phyloP scores from a whole-genome alignment of 2,888 invertebrate genomes.

The Coremacera marginata region DNA sequence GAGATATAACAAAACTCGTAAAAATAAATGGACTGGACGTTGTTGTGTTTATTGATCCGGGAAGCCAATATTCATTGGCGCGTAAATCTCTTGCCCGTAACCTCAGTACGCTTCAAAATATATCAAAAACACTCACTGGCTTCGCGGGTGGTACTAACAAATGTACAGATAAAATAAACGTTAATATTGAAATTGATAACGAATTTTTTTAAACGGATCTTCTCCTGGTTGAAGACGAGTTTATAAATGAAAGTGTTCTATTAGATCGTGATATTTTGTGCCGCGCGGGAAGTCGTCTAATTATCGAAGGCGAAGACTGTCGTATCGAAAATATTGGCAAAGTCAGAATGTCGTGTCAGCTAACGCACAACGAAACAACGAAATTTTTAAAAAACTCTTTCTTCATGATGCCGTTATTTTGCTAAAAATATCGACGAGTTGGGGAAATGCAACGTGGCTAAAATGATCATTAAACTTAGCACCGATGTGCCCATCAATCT shows the following conservation, averaged over 20 bases:
- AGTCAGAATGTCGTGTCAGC: neutral
- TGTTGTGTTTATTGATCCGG: slow-evolving; percentile 21
- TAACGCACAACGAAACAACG: neutral
- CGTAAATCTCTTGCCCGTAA: slow-evolving; percentile 9
- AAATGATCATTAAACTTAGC: slow-evolving; percentile 31
- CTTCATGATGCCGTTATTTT: slow-evolving; percentile 15
- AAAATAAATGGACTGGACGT: neutral
- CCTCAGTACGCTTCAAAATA: neutral
- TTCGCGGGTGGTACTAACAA: slow-evolving; percentile 42
- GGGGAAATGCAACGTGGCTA: slow-evolving; percentile 39
- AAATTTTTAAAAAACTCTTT: neutral
- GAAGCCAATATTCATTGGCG: slow-evolving; percentile 12
- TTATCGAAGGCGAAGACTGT: slow-evolving; percentile 43
- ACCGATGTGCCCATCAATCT: slow-evolving; percentile 23
- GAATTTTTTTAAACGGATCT: slow-evolving; percentile 11
- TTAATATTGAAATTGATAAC: slow-evolving; percentile 32
- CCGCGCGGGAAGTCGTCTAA: slow-evolving; percentile 32
- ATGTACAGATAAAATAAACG: slow-evolving; percentile 35
- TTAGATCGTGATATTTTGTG: slow-evolving; percentile 40
- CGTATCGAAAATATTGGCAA: slow-evolving; percentile 18
- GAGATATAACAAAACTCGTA: neutral
- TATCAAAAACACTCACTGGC: slow-evolving; percentile 21
- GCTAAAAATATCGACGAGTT: slow-evolving; percentile 35
- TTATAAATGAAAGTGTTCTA: slow-evolving; percentile 29
- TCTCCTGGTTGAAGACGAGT: slow-evolving; percentile 16